phyloP scores from a whole-genome alignment of 2,797 vertebrate species.

The Momotus momota region DNA sequence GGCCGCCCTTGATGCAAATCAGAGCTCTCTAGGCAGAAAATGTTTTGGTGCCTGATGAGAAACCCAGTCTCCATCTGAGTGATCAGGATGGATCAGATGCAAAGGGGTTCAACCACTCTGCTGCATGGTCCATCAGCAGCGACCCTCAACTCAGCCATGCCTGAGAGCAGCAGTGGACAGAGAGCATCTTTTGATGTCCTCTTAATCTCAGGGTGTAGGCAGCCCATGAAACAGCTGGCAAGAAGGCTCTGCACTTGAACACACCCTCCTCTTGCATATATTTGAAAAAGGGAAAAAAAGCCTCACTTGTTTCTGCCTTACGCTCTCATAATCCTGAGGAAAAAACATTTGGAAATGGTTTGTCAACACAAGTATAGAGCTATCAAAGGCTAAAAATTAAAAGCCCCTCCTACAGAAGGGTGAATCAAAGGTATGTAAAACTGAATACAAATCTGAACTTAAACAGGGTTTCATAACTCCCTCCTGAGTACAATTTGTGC shows the following conservation, averaged over 20 bases:
- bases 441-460: slow-evolving; percentile 59
- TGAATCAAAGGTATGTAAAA: slow-evolving; percentile 58
- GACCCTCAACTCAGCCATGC: not conserved
- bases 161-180: not conserved
- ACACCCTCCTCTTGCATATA: not conserved
- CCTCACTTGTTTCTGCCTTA: not conserved
- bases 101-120: not conserved
- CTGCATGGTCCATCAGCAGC: not conserved
- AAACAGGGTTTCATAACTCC: slow-evolving; percentile 47
- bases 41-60: not conserved
- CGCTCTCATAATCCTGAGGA: not conserved
- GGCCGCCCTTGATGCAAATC: not conserved
- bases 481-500: slow-evolving; percentile 35
- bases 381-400: slow-evolving; percentile 29
- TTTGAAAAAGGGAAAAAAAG: not conserved
- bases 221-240: not conserved
- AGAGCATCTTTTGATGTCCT: not conserved
- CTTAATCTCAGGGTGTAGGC: accelerated
- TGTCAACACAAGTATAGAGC: not conserved
- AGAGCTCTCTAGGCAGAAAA: not conserved
- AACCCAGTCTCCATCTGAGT: not conserved
- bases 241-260: not conserved
- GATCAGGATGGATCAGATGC: not conserved
- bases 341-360: slow-evolving; percentile 8
- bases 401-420: not conserved